phyloP scores from a whole-genome alignment of 2,797 vertebrate genomes.

The Macrochelys suwanniensis region DNA sequence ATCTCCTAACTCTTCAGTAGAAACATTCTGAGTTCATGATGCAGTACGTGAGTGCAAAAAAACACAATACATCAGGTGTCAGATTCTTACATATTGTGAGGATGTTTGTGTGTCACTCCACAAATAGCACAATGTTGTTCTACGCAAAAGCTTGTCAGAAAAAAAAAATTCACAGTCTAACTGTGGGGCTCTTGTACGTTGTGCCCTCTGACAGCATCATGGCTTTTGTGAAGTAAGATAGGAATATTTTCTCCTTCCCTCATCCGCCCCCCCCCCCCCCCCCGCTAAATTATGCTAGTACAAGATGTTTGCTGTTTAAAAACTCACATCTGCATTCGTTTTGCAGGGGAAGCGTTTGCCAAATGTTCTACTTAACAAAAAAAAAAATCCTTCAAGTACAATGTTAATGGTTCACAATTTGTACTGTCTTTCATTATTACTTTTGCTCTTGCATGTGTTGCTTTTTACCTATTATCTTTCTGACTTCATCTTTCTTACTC shows the following conservation, averaged over 20 bases:
- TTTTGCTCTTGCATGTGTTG: conserved; percentile 55
- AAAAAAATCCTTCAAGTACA: neutral
- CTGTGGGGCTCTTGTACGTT: conserved; percentile 6
- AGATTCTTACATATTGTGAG: neutral
- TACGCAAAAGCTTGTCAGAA: neutral
- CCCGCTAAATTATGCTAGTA: conserved; percentile 10
- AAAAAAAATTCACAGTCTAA: neutral
- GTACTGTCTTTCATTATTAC: neutral
- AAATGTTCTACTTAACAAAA: neutral
- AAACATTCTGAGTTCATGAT: neutral
- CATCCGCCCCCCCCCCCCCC: neutral
- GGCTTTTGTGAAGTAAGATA: neutral
- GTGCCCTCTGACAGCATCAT: conserved; percentile 22
- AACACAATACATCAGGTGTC: neutral
- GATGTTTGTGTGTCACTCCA: neutral
- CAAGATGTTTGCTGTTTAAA: neutral
- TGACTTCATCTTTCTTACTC: conserved; percentile 76
- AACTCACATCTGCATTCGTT: neutral
- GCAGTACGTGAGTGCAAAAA: neutral
- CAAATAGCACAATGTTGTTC: neutral
- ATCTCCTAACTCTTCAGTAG: neutral
- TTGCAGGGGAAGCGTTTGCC: neutral
- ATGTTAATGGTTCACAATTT: conserved; percentile 33
- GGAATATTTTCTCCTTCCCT: neutral
- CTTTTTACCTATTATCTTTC: conserved; percentile 60